Conservation (phyloP, 2,113 vertebrate genomes). For the Gadus chalcogrammus region DNA sequence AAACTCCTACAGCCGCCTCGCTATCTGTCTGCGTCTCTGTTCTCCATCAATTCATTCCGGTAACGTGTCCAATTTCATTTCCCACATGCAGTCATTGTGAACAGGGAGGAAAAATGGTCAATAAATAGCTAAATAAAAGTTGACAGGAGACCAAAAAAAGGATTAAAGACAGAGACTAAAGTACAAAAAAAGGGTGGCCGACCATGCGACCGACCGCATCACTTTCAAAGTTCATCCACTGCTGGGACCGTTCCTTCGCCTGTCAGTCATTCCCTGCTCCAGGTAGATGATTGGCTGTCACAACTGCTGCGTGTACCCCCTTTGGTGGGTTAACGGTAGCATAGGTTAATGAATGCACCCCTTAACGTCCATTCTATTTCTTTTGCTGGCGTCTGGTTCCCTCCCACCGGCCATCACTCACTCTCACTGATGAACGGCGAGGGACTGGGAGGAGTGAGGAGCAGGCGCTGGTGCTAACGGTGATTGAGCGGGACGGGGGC, state of each 20-base stretch:
- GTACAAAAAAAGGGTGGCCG: too few species aligned
- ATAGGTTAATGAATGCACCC: conserved; percentile 46
- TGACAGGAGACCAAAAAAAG: conserved; percentile 12
- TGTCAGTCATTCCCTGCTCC: not conserved
- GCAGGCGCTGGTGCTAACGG: conserved; percentile 42
- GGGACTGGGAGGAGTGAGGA: conserved; percentile 29
- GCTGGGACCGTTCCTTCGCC: not conserved
- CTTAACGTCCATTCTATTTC: conserved; percentile 27
- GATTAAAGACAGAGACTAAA: too few species aligned
- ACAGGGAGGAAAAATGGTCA: conserved; percentile 2
- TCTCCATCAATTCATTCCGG: conserved; percentile 9
- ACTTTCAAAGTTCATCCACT: too few species aligned
- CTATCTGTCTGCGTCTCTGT: not conserved
- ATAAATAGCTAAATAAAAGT: not conserved
- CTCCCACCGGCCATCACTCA: conserved; percentile 47
- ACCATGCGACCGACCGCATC: too few species aligned
- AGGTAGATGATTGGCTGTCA: too few species aligned
- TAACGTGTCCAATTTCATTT: conserved; percentile 25
- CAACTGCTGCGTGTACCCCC: too few species aligned
- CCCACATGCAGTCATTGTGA: conserved; percentile 31
- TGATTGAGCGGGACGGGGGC: conserved; percentile 49
- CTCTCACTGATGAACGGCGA: conserved; percentile 36
- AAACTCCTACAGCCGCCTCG: not conserved
- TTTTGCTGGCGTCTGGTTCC: conserved; percentile 59
- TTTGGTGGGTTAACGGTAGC: conserved; percentile 21